These are phyloP conservation scores for Taenaris catops DNA, from an alignment of 2,888 invertebrate species.

Conservation along the genomic window DNA sequence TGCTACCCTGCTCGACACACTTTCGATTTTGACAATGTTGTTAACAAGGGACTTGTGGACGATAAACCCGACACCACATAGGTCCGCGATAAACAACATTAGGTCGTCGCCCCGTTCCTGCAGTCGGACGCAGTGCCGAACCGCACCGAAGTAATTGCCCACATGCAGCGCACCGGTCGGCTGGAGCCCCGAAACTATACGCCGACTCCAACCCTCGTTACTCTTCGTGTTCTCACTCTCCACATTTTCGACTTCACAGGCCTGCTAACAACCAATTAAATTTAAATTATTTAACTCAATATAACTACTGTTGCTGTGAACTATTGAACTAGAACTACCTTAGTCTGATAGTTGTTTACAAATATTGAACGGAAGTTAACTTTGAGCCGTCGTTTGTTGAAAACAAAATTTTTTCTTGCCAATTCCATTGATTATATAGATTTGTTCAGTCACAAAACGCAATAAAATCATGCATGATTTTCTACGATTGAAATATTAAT, in stretches of 20 bases:
- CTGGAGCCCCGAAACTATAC: slow-evolving; percentile 96
- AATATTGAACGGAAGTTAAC: slow-evolving; percentile 6
- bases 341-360: neutral
- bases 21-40: no score
- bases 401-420: slow-evolving; percentile 10
- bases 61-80: no score
- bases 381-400: slow-evolving; percentile 15
- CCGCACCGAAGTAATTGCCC: slow-evolving; percentile 98
- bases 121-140: slow-evolving; percentile 90
- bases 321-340: slow-evolving; percentile 1
- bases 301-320: neutral
- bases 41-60: no score
- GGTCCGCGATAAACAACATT: slow-evolving; percentile 93
- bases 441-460: no score
- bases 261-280: neutral
- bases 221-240: no score
- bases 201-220: slow-evolving; percentile 65
- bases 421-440: slow-evolving; percentile 12
- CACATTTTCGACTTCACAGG: neutral
- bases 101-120: slow-evolving; percentile 86
- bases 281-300: neutral
- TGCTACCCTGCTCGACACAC: no score
- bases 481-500: no score
- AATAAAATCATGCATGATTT: no score
- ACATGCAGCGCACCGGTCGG: slow-evolving; percentile 97